These are phyloP conservation scores for Ciconia stormi DNA, from an alignment of 2,113 vertebrate genomes.

Conservation along the genomic window DNA sequence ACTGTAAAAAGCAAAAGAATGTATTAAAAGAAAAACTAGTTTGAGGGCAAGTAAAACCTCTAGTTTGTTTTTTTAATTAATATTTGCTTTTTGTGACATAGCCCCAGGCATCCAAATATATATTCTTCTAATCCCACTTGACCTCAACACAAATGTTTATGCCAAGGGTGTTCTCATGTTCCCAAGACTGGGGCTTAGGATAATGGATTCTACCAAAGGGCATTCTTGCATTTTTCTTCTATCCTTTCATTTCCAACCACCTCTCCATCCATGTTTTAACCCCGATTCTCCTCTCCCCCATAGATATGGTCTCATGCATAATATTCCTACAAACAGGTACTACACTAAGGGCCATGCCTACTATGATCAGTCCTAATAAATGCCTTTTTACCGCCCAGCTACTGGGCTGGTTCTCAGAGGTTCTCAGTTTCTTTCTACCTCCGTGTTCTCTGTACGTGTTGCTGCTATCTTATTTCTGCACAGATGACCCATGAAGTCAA, in stretches of 20 bases:
- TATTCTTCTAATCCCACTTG: constrained; percentile 71
- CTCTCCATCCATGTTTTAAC: constrained; percentile 32
- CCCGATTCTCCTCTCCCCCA: neutral
- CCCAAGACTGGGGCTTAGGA: constrained; percentile 58
- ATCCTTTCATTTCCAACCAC: constrained; percentile 33
- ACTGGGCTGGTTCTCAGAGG: neutral
- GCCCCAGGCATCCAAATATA: constrained; percentile 54
- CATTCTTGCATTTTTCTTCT: constrained; percentile 54
- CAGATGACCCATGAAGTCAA: neutral
- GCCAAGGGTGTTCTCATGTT: constrained; percentile 65
- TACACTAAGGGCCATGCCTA: neutral
- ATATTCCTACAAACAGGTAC: constrained; percentile 20
- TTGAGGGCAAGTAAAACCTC: constrained; percentile 57
- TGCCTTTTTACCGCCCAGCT: neutral
- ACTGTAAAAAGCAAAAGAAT: constrained; percentile 38
- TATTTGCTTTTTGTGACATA: constrained; percentile 60
- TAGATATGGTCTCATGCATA: constrained; percentile 1
- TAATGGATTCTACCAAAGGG: constrained; percentile 68
- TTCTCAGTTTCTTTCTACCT: neutral
- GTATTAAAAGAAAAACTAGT: constrained; percentile 48
- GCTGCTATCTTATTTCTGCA: neutral
- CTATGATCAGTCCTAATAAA: neutral
- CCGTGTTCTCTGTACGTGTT: neutral
- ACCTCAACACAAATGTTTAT: constrained; percentile 69
- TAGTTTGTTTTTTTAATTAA: constrained; percentile 69